Conservation (phyloP, 2,888 invertebrate genomes). For the Drosophila gaucha region DNA sequence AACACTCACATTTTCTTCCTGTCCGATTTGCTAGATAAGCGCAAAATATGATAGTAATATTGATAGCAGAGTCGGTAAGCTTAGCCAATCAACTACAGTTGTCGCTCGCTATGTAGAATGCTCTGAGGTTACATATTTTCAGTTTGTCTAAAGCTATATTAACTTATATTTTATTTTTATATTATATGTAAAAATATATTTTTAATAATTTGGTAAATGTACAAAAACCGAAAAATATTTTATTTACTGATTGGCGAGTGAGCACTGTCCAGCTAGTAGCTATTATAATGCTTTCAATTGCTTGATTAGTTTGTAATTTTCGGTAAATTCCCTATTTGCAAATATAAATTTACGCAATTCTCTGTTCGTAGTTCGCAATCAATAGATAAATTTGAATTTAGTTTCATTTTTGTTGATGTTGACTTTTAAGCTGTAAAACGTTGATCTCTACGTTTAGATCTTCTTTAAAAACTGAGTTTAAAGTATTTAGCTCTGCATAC, state of each 20-base stretch:
- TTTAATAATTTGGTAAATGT: no score
- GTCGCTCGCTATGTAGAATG: neutral
- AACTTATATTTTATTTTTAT: neutral
- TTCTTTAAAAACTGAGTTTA: no score
- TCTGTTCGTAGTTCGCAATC: neutral
- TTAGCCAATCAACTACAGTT: neutral
- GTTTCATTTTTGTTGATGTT: no score
- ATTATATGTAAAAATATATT: neutral
- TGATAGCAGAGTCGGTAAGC: neutral
- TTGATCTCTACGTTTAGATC: no score
- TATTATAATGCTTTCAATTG: neutral
- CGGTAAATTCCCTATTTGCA: neutral
- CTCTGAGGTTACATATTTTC: neutral
- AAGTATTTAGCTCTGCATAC: no score
- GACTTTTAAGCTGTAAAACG: no score
- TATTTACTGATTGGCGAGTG: neutral
- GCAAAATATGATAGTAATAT: neutral
- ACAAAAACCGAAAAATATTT: no score
- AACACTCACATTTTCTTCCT: no score
- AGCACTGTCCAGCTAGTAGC: no score
- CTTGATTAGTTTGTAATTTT: neutral
- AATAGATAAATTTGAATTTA: neutral
- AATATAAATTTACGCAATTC: neutral
- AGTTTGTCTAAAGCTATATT: neutral
- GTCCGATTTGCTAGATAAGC: slow-evolving; percentile 6